A percentile compares a stretch with the other conserved stretches of the same genome.
Conservation (phyloP, 2,888 invertebrate species). For the Lucinisca nassula region DNA sequence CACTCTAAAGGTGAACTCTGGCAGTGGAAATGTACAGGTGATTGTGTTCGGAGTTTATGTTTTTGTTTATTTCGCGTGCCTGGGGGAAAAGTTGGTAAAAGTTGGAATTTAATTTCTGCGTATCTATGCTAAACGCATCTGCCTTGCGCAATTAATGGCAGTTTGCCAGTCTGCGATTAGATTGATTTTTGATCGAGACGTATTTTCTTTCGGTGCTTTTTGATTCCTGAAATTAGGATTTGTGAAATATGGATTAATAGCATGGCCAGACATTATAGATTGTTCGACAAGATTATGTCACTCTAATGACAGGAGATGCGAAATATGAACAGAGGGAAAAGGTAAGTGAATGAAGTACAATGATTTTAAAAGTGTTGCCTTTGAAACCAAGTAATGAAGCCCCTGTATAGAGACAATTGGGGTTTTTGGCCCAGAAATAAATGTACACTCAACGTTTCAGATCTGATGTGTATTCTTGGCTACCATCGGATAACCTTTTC, state of each 20-base stretch:
- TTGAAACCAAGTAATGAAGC: too few relatives aligned
- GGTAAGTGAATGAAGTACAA: too few relatives aligned
- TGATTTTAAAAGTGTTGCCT: too few relatives aligned
- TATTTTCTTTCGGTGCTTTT: not conserved
- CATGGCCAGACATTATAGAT: not conserved
- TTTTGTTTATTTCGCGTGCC: not conserved
- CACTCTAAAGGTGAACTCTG: not conserved
- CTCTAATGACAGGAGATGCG: slow-evolving; percentile 20
- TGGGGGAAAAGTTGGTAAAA: too few relatives aligned
- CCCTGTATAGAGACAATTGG: too few relatives aligned
- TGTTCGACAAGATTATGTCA: not conserved
- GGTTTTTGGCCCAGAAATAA: too few relatives aligned
- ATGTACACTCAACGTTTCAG: too few relatives aligned
- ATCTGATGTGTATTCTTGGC: too few relatives aligned
- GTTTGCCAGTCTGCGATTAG: not conserved
- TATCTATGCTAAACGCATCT: not conserved
- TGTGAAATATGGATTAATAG: slow-evolving; percentile 5
- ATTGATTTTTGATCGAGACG: not conserved
- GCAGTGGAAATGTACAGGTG: not conserved
- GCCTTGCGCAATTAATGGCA: not conserved
- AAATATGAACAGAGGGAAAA: slow-evolving; percentile 55
- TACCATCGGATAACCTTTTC: too few relatives aligned
- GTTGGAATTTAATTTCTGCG: not conserved
- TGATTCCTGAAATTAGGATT: not conserved
- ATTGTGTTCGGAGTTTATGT: not conserved